Conservation (phyloP, 23 tunicate genomes). For the Diplosoma virens region DNA sequence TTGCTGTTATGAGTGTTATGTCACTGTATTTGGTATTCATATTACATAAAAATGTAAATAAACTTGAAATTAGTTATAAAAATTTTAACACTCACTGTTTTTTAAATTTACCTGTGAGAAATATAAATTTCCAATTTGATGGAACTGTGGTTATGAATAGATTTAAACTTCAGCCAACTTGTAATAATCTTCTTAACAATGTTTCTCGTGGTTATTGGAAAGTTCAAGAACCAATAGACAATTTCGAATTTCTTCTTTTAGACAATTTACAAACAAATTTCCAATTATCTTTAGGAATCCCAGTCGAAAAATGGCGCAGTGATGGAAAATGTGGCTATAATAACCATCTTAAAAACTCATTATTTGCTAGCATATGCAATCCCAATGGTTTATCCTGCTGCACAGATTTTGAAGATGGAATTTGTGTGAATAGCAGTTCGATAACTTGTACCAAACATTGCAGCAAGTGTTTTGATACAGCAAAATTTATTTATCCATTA, state of each 20-base stretch:
- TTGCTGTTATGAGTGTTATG: too few relatives aligned
- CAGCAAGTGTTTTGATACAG: conserved; percentile 28
- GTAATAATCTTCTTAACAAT: conserved; percentile 29
- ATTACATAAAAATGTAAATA: too few relatives aligned
- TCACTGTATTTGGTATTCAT: too few relatives aligned
- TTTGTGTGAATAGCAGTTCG: neutral
- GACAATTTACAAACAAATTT: neutral
- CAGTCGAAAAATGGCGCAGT: conserved; percentile 2
- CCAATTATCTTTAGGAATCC: neutral
- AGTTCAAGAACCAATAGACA: neutral
- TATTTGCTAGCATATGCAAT: neutral
- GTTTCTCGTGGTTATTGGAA: conserved; percentile 21
- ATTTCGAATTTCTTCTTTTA: neutral
- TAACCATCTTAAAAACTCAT: neutral
- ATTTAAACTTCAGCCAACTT: too few relatives aligned
- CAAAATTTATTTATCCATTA: conserved; percentile 33
- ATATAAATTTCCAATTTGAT: too few relatives aligned
- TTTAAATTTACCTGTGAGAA: too few relatives aligned
- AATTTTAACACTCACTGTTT: too few relatives aligned
- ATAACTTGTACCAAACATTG: neutral
- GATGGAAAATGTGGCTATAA: conserved; percentile 36
- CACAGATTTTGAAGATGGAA: neutral
- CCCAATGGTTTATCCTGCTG: conserved; percentile 16
- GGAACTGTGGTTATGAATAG: too few relatives aligned
- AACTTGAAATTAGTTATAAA: too few relatives aligned